Conservation (phyloP, 2,113 vertebrate species). For the Labeo rohita region DNA sequence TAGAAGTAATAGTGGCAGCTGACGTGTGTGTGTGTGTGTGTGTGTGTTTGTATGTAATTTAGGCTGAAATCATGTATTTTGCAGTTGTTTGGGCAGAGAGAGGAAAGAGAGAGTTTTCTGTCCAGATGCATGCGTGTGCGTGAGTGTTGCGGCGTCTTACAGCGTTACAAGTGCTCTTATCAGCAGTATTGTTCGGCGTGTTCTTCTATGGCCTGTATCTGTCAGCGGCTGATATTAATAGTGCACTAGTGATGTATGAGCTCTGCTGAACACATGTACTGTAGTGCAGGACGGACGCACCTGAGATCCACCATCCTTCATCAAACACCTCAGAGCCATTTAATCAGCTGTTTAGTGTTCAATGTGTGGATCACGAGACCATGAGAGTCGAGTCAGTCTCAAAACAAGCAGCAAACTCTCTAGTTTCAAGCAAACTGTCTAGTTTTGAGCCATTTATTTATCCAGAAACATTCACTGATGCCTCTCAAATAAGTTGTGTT, state of each 20-base stretch:
- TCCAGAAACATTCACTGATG: too few relatives aligned
- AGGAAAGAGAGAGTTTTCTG: neutral
- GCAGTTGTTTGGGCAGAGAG: neutral
- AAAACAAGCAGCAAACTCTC: too few relatives aligned
- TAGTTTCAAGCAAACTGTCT: too few relatives aligned
- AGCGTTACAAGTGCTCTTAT: constrained; percentile 54
- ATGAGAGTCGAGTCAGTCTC: too few relatives aligned
- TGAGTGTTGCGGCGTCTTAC: constrained; percentile 42
- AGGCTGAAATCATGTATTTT: neutral
- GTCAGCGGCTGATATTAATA: constrained; percentile 65
- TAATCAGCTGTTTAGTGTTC: neutral
- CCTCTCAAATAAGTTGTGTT: too few relatives aligned
- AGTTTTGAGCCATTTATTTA: too few relatives aligned
- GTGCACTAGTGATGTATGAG: constrained; percentile 57
- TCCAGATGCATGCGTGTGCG: neutral
- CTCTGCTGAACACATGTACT: constrained; percentile 24
- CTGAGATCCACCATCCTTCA: neutral
- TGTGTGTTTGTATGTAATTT: neutral
- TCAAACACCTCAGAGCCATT: neutral
- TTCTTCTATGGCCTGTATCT: constrained; percentile 61
- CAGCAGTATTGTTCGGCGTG: constrained; percentile 55
- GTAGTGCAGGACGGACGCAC: neutral
- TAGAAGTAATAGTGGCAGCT: too few relatives aligned
- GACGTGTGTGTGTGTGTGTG: too few relatives aligned
- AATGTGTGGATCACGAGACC: too few relatives aligned